These are phyloP conservation scores for Ploceus nigricollis DNA, from an alignment of 2,113 vertebrate species.

Conservation along the genomic window DNA sequence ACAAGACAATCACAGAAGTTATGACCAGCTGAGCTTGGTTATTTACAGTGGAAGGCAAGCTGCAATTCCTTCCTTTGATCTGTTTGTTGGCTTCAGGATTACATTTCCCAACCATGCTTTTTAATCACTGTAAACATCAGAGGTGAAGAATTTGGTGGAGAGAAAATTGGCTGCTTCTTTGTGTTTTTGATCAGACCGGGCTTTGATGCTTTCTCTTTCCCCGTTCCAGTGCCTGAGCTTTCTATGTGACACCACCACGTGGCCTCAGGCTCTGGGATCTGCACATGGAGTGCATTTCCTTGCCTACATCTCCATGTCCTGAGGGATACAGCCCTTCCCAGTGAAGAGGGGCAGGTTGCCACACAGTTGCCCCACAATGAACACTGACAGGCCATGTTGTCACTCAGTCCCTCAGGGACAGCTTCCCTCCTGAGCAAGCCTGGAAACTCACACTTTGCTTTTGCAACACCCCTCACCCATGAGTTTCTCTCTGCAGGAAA, in stretches of 20 bases:
- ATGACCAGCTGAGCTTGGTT: not conserved
- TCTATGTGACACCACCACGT: rapidly evolving
- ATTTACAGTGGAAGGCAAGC: not conserved
- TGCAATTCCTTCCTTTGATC: slow-evolving; percentile 4
- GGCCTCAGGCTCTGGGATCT: not conserved
- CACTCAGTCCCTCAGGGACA: not conserved
- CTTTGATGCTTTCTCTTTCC: not conserved
- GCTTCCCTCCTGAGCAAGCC: not conserved
- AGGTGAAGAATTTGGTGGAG: not conserved
- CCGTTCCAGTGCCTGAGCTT: not conserved
- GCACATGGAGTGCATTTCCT: not conserved
- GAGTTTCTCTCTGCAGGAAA: not conserved
- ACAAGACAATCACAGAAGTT: not conserved
- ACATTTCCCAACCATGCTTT: not conserved
- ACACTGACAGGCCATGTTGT: rapidly evolving
- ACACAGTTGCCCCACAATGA: not conserved
- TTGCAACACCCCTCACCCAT: not conserved
- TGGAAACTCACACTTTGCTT: not conserved
- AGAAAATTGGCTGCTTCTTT: not conserved
- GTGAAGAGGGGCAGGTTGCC: not conserved
- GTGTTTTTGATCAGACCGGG: not conserved
- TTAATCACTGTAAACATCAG: slow-evolving; percentile 17
- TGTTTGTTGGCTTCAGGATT: not conserved
- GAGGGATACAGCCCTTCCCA: rapidly evolving
- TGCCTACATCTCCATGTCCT: not conserved